Conservation (phyloP, 2,888 invertebrate genomes). For the Strigamia transsilvanica region DNA sequence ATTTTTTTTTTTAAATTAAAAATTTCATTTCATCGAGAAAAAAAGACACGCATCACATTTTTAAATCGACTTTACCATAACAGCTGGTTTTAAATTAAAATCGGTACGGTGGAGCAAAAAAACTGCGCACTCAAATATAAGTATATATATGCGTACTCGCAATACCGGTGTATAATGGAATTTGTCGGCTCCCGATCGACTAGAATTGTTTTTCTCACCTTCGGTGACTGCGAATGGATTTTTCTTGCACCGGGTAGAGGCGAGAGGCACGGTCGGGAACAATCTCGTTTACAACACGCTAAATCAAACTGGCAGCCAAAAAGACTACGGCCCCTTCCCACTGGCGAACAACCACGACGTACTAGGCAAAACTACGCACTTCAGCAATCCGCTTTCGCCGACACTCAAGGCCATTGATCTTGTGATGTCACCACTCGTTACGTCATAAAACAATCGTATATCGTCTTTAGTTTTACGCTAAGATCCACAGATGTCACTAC, state of each 20-base stretch:
- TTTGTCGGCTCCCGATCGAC: neutral
- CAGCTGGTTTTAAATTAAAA: no score
- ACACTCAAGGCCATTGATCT: constrained; percentile 41
- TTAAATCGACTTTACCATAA: no score
- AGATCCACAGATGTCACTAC: neutral
- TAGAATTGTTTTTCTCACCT: neutral
- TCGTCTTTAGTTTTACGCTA: neutral
- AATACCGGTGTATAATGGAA: neutral
- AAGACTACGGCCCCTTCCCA: constrained; percentile 5
- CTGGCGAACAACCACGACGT: neutral
- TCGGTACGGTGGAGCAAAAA: neutral
- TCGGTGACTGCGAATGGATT: neutral
- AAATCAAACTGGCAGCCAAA: constrained; percentile 2
- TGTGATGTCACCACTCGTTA: constrained; percentile 13
- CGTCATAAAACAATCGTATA: neutral
- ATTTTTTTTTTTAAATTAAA: neutral
- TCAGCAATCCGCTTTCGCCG: neutral
- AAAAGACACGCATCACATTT: no score
- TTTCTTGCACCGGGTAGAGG: constrained; percentile 8
- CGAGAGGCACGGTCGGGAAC: constrained; percentile 34
- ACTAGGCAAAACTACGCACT: neutral
- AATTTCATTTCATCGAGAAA: no score
- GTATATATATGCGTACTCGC: neutral
- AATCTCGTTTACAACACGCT: neutral
- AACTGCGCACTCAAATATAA: neutral